Conservation (phyloP, 2,113 vertebrate genomes). For the Vidua macroura region DNA sequence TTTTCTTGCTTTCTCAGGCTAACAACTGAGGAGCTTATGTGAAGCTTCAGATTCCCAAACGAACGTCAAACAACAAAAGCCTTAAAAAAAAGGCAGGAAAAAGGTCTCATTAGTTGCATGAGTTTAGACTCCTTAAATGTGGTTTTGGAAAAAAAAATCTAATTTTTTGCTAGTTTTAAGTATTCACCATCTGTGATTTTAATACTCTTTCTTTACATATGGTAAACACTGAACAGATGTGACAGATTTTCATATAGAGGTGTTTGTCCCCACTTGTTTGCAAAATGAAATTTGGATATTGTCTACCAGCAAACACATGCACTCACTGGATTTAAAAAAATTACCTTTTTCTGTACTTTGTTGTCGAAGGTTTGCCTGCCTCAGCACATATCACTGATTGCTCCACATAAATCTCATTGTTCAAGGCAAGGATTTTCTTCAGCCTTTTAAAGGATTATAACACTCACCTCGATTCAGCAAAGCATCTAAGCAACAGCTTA, state of each 20-base stretch:
- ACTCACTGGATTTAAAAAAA: not conserved
- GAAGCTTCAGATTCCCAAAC: not conserved
- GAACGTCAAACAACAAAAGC: not conserved
- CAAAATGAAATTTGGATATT: not conserved
- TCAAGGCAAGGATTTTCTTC: not conserved
- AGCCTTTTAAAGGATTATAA: not conserved
- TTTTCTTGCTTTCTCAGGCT: not conserved
- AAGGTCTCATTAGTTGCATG: not conserved
- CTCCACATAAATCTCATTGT: not conserved
- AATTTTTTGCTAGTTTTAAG: not conserved
- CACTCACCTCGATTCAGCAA: not conserved
- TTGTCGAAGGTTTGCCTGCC: not conserved
- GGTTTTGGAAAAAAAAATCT: not conserved
- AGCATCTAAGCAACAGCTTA: not conserved
- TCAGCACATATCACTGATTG: not conserved
- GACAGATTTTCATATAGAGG: not conserved
- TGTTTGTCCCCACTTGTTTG: not conserved
- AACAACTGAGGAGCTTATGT: not conserved
- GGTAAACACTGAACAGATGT: not conserved
- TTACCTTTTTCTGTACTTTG: not conserved
- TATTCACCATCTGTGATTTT: not conserved
- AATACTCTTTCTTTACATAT: not conserved
- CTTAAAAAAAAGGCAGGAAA: not conserved
- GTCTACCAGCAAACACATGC: not conserved
- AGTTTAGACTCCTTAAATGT: not conserved